A percentile compares a stretch with the other conserved stretches of the same genome.
phyloP scores from a whole-genome alignment of 2,113 vertebrate species.

The Cinclus cinclus region DNA sequence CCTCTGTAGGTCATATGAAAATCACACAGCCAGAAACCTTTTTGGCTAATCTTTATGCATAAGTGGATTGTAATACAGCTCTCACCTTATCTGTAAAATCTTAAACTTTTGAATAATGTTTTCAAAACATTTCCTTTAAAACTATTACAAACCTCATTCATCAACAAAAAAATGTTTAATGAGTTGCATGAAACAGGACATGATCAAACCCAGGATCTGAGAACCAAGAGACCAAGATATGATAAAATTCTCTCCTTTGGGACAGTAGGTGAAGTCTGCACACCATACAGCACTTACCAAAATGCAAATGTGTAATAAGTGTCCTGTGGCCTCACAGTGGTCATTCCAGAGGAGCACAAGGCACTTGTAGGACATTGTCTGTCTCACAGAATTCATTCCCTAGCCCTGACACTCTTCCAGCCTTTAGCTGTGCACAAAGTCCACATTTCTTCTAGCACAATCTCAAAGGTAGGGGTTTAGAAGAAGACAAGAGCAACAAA shows the following conservation, averaged over 20 bases:
- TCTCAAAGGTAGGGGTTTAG: not conserved
- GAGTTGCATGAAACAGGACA: not conserved
- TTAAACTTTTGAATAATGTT: not conserved
- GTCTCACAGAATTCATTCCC: rapidly evolving
- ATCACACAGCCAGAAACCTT: not conserved
- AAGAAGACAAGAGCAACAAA: not conserved
- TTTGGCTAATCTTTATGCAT: not conserved
- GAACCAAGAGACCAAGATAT: not conserved
- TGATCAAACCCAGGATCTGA: not conserved
- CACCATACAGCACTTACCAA: not conserved
- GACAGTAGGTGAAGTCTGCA: not conserved
- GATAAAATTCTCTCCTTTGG: not conserved
- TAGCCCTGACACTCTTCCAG: not conserved
- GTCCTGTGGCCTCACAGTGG: not conserved
- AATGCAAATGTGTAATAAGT: not conserved
- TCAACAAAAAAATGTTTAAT: not conserved
- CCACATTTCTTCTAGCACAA: not conserved
- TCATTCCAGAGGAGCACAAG: not conserved
- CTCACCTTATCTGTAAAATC: not conserved
- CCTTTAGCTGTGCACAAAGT: not conserved
- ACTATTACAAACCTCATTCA: not conserved
- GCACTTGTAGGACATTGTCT: not conserved
- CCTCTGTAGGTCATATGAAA: not conserved
- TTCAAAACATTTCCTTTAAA: not conserved
- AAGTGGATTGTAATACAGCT: not conserved